phyloP scores from a whole-genome alignment of 2,797 vertebrate species.

The Chelmon rostratus region DNA sequence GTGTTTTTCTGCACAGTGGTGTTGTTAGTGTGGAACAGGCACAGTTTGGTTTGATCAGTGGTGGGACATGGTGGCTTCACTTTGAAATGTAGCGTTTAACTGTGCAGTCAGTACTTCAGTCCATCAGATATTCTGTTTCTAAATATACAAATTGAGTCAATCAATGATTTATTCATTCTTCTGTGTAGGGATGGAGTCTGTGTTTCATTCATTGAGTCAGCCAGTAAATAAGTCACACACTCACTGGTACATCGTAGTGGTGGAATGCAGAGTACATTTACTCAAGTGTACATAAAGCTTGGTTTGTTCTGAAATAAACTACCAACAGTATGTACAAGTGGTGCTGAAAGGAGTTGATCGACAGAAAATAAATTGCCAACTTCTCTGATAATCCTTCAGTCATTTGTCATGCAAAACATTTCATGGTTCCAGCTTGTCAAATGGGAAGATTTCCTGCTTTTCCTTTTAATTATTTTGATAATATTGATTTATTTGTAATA shows the following conservation, averaged over 20 bases:
- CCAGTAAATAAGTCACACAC: neutral
- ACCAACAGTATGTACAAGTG: no score
- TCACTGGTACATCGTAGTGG: neutral
- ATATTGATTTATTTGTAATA: neutral
- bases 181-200: neutral
- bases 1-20: constrained; percentile 8
- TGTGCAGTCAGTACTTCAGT: neutral
- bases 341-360: no score
- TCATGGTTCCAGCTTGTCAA: no score
- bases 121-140: neutral
- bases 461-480: no score
- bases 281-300: neutral
- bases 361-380: no score
- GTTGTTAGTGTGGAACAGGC: constrained; percentile 19
- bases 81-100: neutral
- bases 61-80: constrained; percentile 7
- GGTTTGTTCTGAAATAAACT: no score
- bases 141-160: neutral
- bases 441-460: no score
- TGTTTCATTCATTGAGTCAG: neutral
- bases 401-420: no score
- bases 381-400: no score
- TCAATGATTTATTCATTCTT: neutral
- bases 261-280: neutral
- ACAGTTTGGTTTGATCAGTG: neutral